Conservation (phyloP, 2,888 invertebrate genomes). For the Clostera curtula region DNA sequence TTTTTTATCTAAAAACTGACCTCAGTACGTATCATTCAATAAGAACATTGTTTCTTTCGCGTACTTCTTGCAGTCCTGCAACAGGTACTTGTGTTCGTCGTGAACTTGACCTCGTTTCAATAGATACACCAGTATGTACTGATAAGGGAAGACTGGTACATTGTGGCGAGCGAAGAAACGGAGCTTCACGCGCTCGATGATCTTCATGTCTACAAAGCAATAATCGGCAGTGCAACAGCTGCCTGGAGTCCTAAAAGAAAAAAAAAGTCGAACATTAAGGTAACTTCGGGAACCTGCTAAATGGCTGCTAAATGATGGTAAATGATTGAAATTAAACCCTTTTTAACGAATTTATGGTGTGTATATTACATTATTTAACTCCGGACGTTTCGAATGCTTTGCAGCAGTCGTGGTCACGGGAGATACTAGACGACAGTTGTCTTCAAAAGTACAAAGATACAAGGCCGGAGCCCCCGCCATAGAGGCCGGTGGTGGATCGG, state of each 20-base stretch:
- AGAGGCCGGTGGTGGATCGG: too few species aligned
- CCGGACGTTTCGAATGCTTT: too few species aligned
- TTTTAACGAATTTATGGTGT: too few species aligned
- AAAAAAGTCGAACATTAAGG: too few species aligned
- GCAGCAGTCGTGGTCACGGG: too few species aligned
- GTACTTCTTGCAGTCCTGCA: constrained; percentile 57
- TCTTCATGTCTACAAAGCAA: constrained; percentile 68
- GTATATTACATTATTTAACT: too few species aligned
- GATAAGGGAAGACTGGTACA: constrained; percentile 65
- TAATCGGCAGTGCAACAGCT: constrained; percentile 66
- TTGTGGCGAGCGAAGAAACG: constrained; percentile 63
- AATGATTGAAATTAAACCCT: too few species aligned
- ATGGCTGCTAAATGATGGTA: too few species aligned
- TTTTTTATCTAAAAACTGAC: constrained; percentile 1
- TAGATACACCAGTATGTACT: constrained; percentile 59
- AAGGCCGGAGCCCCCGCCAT: too few species aligned
- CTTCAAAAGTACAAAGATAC: too few species aligned
- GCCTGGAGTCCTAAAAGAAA: constrained; percentile 52
- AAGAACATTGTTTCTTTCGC: constrained; percentile 48
- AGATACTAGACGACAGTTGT: too few species aligned
- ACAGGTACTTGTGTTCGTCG: constrained; percentile 58
- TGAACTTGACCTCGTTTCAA: constrained; percentile 55
- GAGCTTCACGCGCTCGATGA: constrained; percentile 61
- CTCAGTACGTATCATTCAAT: constrained; percentile 55
- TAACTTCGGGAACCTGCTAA: too few species aligned